Evolutionary conservation across 2,888 invertebrate species (phyloP), one percentile per base, ranked within the genome.

Genomic region (Clistopyga incitator): DNA sequence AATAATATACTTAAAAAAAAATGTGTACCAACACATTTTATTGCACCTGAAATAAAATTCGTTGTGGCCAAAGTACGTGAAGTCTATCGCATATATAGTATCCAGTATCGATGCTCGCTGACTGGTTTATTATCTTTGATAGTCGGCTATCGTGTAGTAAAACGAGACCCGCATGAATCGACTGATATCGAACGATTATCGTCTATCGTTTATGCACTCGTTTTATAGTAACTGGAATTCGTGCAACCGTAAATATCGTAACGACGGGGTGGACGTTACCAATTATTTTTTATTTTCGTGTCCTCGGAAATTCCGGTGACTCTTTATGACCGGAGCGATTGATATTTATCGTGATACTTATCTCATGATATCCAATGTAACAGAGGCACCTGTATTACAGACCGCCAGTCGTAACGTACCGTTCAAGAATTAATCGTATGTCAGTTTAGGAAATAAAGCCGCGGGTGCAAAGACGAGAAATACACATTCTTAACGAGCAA

Each of bases 151-250:
- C 59, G 3, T 29, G 15, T 25, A 6, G 59, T 23, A 20, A 54
- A 59, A 59, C 59, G 2, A n/a, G n/a, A 23, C 23, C 54, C 54
- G 50, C n/a, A 54, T 20, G 54, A 54, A 54, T 54, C 54, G 54
- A 1, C 20, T 54, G 54, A 54, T 54, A 23, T 20, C 54, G 54
- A 23, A 23, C 23, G 54, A 54, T 54, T 23, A 54, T 54, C 20
- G 23, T 20, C 20, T 20, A 23, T 23, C 54, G 23, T 54, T 54
- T 23, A 10, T 23, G 54, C 54, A 54, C 54, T 54, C 13, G 54
- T 54, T 54, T 54, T 23, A 54, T 54, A 20, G 54, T 20, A 54
- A 54, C 38, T 2, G 38, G 38, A 38, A 38, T 38, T 18, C 6
- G 54, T 54, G 23, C 18, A 54, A 11, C 54, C 6, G 11, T 54